Evolutionary conservation across 2,113 vertebrate genomes (phyloP).

Genomic region (Herpetotheres cachinnans): DNA sequence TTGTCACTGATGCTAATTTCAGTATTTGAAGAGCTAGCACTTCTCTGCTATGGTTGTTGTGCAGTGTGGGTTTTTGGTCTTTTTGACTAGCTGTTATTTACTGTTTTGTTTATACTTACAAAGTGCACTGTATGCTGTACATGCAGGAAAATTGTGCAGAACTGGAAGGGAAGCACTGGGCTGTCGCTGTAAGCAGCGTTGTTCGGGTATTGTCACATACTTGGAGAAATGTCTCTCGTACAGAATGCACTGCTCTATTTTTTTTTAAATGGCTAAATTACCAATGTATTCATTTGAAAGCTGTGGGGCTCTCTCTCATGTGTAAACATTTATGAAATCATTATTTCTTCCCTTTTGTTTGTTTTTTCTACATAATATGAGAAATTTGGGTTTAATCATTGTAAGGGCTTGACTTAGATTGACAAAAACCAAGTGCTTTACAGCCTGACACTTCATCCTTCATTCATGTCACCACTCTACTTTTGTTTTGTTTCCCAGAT

Average conservation of each 20-base stretch:
- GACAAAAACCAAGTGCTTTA: background rate
- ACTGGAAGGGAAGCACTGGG: rapidly evolving
- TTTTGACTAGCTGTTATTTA: background rate
- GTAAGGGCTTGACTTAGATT: background rate
- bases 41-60: background rate
- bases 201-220: background rate
- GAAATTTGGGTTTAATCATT: background rate
- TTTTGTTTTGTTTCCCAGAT: slow-evolving; percentile 22
- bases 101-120: background rate
- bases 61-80: background rate
- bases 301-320: background rate
- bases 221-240: background rate
- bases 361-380: background rate
- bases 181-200: background rate
- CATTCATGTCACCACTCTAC: background rate
- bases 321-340: background rate
- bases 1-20: background rate
- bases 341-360: background rate
- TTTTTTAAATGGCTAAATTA: background rate
- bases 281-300: background rate
- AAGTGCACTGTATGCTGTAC: background rate
- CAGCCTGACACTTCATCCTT: background rate
- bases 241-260: background rate
- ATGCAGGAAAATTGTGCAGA: background rate
- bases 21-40: background rate